Percentiles rank a stretch among this genome's conserved stretches.
Conservation (phyloP, 2,113 vertebrate species). For the Crypturellus undulatus region DNA sequence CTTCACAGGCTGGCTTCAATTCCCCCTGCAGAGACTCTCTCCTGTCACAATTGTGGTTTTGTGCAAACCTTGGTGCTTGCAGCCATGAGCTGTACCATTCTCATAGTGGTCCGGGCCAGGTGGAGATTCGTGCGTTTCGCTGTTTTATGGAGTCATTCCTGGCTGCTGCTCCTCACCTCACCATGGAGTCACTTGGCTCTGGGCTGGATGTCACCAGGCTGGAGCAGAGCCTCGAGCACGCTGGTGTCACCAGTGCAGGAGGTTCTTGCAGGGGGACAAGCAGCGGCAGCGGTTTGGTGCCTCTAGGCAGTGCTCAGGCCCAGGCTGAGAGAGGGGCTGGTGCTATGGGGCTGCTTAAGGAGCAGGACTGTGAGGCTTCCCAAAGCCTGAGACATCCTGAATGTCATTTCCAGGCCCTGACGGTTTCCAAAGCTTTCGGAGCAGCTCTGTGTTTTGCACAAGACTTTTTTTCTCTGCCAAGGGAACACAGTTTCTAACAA, state of each 20-base stretch:
- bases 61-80: fast-evolving
- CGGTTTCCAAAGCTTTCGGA: background rate
- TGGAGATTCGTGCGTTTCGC: background rate
- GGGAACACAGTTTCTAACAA: background rate
- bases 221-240: fast-evolving
- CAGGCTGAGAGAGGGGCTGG: background rate
- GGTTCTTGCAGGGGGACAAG: fast-evolving
- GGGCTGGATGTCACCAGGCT: fast-evolving
- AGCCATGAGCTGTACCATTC: background rate
- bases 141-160: background rate
- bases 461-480: background rate
- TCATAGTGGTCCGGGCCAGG: fast-evolving
- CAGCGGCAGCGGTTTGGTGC: fast-evolving
- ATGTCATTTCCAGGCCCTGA: too few species aligned
- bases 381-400: background rate
- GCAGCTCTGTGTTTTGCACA: background rate
- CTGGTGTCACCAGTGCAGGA: background rate
- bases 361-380: background rate
- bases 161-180: background rate
- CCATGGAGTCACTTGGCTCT: fast-evolving
- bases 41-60: fast-evolving
- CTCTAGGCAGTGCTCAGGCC: background rate
- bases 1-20: fast-evolving
- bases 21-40: background rate
- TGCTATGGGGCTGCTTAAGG: background rate